Evolutionary conservation across 2,888 invertebrate genomes (phyloP), one percentile per base, ranked within the genome.

Genomic region (Callinectes sapidus): DNA sequence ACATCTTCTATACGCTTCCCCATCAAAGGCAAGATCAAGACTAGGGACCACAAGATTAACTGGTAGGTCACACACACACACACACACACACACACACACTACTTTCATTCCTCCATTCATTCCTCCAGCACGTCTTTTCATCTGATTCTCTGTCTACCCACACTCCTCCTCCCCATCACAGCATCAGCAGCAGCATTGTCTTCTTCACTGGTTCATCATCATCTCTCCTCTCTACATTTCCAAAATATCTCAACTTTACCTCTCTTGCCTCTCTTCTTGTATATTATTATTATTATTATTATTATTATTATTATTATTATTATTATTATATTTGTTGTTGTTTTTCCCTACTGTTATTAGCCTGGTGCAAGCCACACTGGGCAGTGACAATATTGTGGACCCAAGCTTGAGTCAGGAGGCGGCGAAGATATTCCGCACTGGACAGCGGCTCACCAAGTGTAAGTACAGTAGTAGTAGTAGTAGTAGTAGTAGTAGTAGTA

Each of bases 301-400:
- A 39, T 18, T 81, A 28, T 85, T 90, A 54, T 23, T 85, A 71
- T 71, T 28, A 71, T 71, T 28, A 71, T 71, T 28, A 71, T 71
- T 28, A 71, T 71, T 28, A 71, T n/a, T 28, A 71, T 61, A 61
- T 61, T 61, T 16, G 18, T 61, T 61, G 10, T 55, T 55, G 10
- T 55, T 55, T 1, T 55, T 55, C 2, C 55, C 16, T 81, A 87
- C 32, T 90, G 93, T 95, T 95, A 97, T 95, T 95, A 97, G 97
- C 95, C 96, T 98, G 90, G 97, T 98, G 93, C 98, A 98, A 96
- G 97, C 98, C 0, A 96, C 97, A 13, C 96, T 98, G 54, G 97
- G 97, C 1, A 97, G 97, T 95, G 96, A 97, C 71, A 96, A 96
- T 39, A 97, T 98, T 89, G 96, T 96, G 2, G 97, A 98, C 95